Evolutionary conservation across 2,888 invertebrate species (phyloP), one percentile per base, ranked within the genome.

Genomic region (Platycnemis pennipes): DNA sequence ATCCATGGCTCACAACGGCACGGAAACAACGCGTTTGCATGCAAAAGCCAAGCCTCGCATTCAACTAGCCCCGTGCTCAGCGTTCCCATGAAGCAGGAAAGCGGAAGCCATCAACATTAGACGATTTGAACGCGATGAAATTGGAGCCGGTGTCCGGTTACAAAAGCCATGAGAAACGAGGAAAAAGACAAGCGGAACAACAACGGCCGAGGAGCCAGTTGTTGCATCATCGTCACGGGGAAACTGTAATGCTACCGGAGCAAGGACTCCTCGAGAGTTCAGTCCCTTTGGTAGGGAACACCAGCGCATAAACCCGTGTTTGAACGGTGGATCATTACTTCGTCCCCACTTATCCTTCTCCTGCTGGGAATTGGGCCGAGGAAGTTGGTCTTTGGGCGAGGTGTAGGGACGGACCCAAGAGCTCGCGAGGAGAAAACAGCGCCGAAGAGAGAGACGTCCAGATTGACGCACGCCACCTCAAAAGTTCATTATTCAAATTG

Each of bases 401-500:
- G 37, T 77, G 31, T 16, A 31, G 77, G 31, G 37, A 31, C 37
- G 31, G 77, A 7, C 77, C 77, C 37, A 0, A 77, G 7, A 13
- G 11, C 77, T 77, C 77, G 37, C 31, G 37, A 37, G 49, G 49
- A n/a, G n/a, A 63, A 22, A 37, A 13, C 77, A 4, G 13, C 49
- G 31, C 31, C 77, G 26, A 4, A 63, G 77, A 11, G 63, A 63
- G n/a, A 77, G 77, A 77, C 77, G 37, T 37, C 11, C 13, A 37
- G 77, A 77, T 37, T 77, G 77, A 77, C 77, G 22, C 77, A 37
- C 37, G 77, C n/a, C 77, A 16, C 13, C 31, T 77, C 31, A 8
- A 77, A n/a, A 37, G 37, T 11, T 4, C 77, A 77, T 77, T 77
- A 77, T 77, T 77, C 77, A 77, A 77, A 77, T 77, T 77, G 77